Evolutionary conservation across 2,113 vertebrate genomes (phyloP).

Genomic region (Tinamus guttatus): DNA sequence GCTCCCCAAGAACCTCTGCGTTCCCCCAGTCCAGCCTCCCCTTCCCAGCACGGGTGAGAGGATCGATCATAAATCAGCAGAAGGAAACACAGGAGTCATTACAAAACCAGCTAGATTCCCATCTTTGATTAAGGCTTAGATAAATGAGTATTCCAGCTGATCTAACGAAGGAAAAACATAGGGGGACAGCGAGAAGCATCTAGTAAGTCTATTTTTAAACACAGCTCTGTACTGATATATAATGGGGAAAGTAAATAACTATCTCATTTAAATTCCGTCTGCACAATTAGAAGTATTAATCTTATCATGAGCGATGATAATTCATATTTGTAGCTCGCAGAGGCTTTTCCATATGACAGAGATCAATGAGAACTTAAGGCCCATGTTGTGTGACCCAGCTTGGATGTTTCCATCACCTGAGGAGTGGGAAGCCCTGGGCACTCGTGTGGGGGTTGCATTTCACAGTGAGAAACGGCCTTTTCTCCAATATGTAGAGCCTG

Average conservation of each 20-base stretch:
- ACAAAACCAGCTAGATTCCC: conserved; percentile 60
- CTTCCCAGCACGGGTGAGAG: not conserved
- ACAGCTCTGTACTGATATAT: conserved; percentile 6
- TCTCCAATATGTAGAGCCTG: not conserved
- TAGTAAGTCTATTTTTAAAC: conserved; percentile 71
- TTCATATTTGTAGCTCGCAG: not conserved
- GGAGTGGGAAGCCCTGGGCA: accelerated
- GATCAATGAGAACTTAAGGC: not conserved
- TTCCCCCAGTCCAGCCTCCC: not conserved
- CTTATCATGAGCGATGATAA: not conserved
- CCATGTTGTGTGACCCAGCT: not conserved
- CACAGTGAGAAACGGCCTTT: not conserved
- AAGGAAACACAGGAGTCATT: conserved; percentile 59
- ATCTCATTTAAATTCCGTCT: conserved; percentile 65
- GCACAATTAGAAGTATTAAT: conserved; percentile 69
- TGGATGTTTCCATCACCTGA: not conserved
- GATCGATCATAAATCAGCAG: conserved; percentile 52
- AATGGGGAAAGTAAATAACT: conserved; percentile 60
- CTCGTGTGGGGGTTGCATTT: not conserved
- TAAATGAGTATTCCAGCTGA: conserved; percentile 65
- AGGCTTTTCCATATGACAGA: conserved; percentile 34
- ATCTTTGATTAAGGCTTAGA: conserved; percentile 70
- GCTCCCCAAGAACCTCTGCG: not conserved
- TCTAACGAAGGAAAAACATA: conserved; percentile 54
- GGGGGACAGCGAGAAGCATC: conserved; percentile 57